A percentile compares a stretch with the other conserved stretches of the same genome.
Evolutionary conservation across 2,888 invertebrate genomes (phyloP).

Genomic region (Drosophila longiperda): DNA sequence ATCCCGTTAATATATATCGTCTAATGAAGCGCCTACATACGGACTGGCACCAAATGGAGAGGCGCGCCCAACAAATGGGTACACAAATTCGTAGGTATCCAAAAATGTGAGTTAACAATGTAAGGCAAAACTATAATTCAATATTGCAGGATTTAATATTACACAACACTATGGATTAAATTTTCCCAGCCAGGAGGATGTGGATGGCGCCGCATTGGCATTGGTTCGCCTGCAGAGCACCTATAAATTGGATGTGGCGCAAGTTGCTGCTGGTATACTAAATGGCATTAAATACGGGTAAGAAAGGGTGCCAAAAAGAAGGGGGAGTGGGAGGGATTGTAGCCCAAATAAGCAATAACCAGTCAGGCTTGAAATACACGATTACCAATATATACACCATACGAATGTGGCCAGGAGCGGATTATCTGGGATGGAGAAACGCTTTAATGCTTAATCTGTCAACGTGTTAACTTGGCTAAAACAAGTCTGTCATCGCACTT

Average conservation of each 20-base stretch:
- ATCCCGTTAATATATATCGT: conserved; percentile 97
- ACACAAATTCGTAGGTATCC: conserved; percentile 85
- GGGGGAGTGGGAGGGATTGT: background rate
- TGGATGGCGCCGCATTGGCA: conserved; percentile 97
- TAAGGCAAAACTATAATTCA: conserved; percentile 8
- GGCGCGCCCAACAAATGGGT: conserved; percentile 88
- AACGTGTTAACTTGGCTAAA: background rate
- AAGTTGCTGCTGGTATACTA: conserved; percentile 93
- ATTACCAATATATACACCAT: conserved; percentile 33
- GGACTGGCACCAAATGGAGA: conserved; percentile 93
- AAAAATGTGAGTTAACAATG: background rate
- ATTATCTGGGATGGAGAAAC: background rate
- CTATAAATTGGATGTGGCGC: conserved; percentile 93
- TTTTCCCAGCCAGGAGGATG: conserved; percentile 96
- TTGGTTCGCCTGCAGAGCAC: conserved; percentile 97
- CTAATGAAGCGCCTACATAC: conserved; percentile 96
- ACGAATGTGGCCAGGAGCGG: conserved; percentile 32
- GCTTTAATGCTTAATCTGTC: background rate
- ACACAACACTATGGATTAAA: conserved; percentile 87
- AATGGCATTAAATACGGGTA: conserved; percentile 93
- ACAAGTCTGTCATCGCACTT: background rate
- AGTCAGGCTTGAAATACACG: conserved; percentile 62
- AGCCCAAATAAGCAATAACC: conserved; percentile 73
- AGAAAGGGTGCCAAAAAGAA: conserved; percentile 9
- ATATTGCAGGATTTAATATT: conserved; percentile 88